These are phyloP conservation scores for Diarsia brunnea DNA, from an alignment of 2,888 invertebrate genomes.

Conservation along the genomic window DNA sequence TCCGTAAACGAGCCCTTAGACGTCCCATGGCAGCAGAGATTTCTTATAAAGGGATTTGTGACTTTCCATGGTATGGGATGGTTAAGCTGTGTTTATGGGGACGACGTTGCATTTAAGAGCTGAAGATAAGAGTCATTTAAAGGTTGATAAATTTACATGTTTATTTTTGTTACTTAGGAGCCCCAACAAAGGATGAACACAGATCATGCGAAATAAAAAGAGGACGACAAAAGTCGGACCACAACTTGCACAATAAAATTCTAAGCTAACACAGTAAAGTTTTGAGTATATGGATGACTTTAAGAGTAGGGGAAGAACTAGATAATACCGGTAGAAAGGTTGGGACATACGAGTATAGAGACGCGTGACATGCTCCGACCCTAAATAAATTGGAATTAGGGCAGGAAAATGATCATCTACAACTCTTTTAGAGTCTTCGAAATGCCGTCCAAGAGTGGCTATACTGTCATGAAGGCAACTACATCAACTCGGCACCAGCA, in stretches of 20 bases:
- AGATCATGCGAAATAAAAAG: too few relatives aligned
- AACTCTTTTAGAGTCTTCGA: background rate
- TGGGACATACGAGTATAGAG: too few relatives aligned
- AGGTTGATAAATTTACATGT: background rate
- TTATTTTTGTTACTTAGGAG: too few relatives aligned
- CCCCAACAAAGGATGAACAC: too few relatives aligned
- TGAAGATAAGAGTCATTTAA: background rate
- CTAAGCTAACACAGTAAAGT: too few relatives aligned
- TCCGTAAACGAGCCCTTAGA: too few relatives aligned
- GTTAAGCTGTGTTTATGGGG: slow-evolving; percentile 8
- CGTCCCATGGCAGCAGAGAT: slow-evolving; percentile 44
- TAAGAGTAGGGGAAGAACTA: background rate
- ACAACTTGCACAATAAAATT: too few relatives aligned
- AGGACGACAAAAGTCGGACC: too few relatives aligned
- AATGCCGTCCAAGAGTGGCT: background rate
- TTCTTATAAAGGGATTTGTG: slow-evolving; percentile 40
- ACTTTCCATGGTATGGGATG: background rate
- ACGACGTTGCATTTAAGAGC: background rate
- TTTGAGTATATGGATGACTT: background rate
- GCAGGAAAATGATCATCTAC: background rate
- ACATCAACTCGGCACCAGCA: background rate
- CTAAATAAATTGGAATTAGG: too few relatives aligned
- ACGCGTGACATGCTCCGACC: background rate
- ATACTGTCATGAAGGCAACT: background rate
- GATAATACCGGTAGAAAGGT: too few relatives aligned